Percentiles rank a stretch among this genome's conserved stretches.
These are phyloP conservation scores for Hyles lineata DNA, from an alignment of 2,888 invertebrate genomes.

Conservation along the genomic window DNA sequence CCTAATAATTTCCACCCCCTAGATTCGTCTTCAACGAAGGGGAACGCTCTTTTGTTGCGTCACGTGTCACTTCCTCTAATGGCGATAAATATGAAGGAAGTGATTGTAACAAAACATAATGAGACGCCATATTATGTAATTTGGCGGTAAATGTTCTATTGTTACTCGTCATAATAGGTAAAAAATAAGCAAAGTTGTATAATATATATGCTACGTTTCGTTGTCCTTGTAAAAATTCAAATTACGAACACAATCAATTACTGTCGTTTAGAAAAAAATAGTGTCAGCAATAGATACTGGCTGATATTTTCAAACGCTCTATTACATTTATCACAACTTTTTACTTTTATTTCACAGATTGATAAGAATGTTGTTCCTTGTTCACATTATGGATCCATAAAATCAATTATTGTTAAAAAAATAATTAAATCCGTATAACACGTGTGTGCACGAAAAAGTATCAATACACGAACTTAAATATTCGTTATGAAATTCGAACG, in stretches of 20 bases:
- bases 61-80: constrained; percentile 49
- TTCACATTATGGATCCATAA: neutral
- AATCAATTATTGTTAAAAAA: neutral
- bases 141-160: constrained; percentile 22
- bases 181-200: neutral
- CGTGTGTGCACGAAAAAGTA: constrained; percentile 9
- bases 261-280: neutral
- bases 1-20: constrained; percentile 24
- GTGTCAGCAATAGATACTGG: too few relatives aligned
- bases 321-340: too few relatives aligned
- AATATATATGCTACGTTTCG: neutral
- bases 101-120: constrained; percentile 42
- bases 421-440: neutral
- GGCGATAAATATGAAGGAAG: constrained; percentile 29
- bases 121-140: constrained; percentile 40
- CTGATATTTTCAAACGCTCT: too few relatives aligned
- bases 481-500: constrained; percentile 21
- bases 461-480: constrained; percentile 38
- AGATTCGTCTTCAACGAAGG: constrained; percentile 30
- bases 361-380: too few relatives aligned
- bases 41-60: constrained; percentile 44
- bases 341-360: too few relatives aligned
- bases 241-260: neutral
- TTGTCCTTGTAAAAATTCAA: neutral
- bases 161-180: neutral